Conservation (phyloP, 2,888 invertebrate species). For the Pollenia angustigena region DNA sequence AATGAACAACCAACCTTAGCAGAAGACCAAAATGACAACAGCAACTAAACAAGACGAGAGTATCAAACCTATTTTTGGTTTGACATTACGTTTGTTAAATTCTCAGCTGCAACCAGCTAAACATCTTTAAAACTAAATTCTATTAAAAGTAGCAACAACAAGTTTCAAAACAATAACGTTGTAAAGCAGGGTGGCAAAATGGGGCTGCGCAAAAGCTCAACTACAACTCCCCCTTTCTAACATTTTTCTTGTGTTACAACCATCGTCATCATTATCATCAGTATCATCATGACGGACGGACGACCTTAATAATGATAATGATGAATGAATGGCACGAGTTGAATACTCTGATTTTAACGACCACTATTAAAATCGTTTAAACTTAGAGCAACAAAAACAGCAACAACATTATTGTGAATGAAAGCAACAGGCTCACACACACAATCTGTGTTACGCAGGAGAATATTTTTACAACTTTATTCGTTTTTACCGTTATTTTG, state of each 20-base stretch:
- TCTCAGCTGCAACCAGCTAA: constrained; percentile 53
- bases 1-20: constrained; percentile 65
- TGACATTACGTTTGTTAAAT: constrained; percentile 46
- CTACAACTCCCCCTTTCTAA: constrained; percentile 24
- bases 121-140: background rate
- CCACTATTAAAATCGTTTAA: constrained; percentile 26
- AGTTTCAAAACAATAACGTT: constrained; percentile 60
- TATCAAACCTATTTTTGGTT: constrained; percentile 57
- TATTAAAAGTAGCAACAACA: background rate
- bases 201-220: constrained; percentile 59
- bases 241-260: constrained; percentile 27
- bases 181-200: constrained; percentile 47
- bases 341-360: constrained; percentile 59
- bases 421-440: constrained; percentile 59
- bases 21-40: constrained; percentile 60
- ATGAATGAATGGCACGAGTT: constrained; percentile 57
- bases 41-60: constrained; percentile 3
- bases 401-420: constrained; percentile 29
- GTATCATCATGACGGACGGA: background rate
- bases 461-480: constrained; percentile 3
- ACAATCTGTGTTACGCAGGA: constrained; percentile 27
- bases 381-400: constrained; percentile 17
- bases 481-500: constrained; percentile 32
- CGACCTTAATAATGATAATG: constrained; percentile 37
- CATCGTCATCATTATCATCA: constrained; percentile 24